phyloP scores from a whole-genome alignment of 2,113 vertebrate species.

The Galbula dea region DNA sequence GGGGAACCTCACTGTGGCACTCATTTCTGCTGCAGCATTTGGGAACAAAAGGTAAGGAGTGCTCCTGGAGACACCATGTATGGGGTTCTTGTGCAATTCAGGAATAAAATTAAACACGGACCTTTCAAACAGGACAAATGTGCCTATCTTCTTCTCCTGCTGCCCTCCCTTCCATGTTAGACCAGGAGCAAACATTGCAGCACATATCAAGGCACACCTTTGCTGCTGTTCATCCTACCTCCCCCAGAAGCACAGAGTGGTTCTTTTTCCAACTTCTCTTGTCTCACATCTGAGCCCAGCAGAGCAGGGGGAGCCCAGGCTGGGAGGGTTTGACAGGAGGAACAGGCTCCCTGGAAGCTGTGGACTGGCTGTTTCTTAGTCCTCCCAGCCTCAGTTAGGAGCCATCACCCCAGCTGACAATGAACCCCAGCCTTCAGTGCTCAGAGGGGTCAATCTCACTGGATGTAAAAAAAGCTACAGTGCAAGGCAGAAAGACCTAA shows the following conservation, averaged over 20 bases:
- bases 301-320: background rate
- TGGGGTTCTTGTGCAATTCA: background rate
- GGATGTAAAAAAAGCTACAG: background rate
- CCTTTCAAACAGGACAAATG: background rate
- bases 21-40: background rate
- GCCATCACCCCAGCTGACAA: background rate
- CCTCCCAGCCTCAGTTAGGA: background rate
- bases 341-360: background rate
- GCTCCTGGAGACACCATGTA: fast-evolving
- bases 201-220: background rate
- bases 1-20: background rate
- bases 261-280: background rate
- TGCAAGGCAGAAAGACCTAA: background rate
- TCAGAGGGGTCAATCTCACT: background rate
- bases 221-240: background rate
- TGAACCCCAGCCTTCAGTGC: background rate
- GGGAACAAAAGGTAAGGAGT: background rate
- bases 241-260: background rate
- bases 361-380: background rate
- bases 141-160: background rate
- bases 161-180: background rate
- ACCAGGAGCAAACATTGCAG: background rate
- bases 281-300: background rate
- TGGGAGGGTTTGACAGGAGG: background rate
- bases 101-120: background rate